Percentiles rank a stretch among this genome's conserved stretches.
Conservation (phyloP, 2,797 vertebrate genomes). For the Alca torda region DNA sequence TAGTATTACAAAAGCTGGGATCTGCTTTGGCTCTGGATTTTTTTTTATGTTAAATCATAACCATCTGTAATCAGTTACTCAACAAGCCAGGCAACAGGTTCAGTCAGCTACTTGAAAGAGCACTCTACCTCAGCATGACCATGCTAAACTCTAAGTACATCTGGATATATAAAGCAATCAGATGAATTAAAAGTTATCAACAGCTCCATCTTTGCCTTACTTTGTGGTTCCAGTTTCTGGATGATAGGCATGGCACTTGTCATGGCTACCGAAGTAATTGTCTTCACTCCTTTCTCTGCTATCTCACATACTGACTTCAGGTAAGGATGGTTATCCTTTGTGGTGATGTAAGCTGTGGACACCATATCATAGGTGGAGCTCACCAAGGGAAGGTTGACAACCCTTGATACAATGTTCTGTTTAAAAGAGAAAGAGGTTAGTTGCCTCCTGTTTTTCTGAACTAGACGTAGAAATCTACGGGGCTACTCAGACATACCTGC, state of each 20-base stretch:
- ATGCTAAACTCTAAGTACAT: background rate
- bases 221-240: constrained; percentile 87
- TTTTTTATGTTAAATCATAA: background rate
- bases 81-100: background rate
- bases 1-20: background rate
- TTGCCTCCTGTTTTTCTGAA: background rate
- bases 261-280: constrained; percentile 83
- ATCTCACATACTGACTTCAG: constrained; percentile 87
- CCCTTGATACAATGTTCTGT: constrained; percentile 85
- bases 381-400: constrained; percentile 87
- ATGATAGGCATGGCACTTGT: constrained; percentile 86
- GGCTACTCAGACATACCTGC: constrained; percentile 56
- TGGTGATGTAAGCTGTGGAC: constrained; percentile 81
- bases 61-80: background rate
- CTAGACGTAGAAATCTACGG: background rate
- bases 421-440: background rate
- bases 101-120: background rate
- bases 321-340: constrained; percentile 88
- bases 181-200: background rate
- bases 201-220: constrained; percentile 75
- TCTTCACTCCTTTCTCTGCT: constrained; percentile 87
- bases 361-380: constrained; percentile 88
- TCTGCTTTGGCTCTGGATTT: background rate
- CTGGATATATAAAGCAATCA: background rate
- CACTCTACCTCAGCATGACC: background rate